Conservation (phyloP, 2,888 invertebrate genomes). For the Trissoscelio sp. region DNA sequence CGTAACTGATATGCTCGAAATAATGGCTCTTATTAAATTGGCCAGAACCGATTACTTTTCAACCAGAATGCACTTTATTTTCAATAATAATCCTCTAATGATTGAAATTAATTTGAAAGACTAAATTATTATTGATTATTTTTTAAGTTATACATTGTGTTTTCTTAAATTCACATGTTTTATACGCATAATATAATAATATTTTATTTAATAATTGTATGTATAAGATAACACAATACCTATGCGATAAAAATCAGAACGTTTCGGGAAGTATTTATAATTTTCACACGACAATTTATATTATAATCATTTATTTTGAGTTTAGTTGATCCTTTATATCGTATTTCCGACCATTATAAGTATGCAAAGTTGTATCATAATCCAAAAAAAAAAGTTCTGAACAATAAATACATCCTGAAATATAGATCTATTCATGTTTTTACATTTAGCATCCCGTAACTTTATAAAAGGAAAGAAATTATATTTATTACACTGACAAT, state of each 20-base stretch:
- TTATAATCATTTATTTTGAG: constrained; percentile 21
- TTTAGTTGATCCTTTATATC: neutral
- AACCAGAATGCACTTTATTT: neutral
- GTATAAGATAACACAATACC: neutral
- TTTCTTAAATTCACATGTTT: neutral
- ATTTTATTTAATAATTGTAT: too few species aligned
- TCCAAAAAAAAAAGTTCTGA: too few species aligned
- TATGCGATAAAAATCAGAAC: constrained; percentile 4
- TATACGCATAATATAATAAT: neutral
- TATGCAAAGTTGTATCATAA: too few species aligned
- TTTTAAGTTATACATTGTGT: too few species aligned
- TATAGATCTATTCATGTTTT: too few species aligned
- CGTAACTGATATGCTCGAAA: constrained; percentile 33
- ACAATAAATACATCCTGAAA: too few species aligned
- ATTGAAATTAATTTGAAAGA: neutral
- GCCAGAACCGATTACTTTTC: constrained; percentile 4
- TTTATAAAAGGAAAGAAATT: neutral
- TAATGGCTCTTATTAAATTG: constrained; percentile 24
- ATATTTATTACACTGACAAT: neutral
- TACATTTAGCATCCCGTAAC: too few species aligned
- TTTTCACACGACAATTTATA: constrained; percentile 46
- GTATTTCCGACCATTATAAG: constrained; percentile 18
- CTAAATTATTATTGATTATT: neutral
- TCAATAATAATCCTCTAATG: constrained; percentile 10
- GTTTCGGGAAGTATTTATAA: constrained; percentile 37